phyloP scores from a whole-genome alignment of 2,797 vertebrate species.

The Paedocypris micromegethes region DNA sequence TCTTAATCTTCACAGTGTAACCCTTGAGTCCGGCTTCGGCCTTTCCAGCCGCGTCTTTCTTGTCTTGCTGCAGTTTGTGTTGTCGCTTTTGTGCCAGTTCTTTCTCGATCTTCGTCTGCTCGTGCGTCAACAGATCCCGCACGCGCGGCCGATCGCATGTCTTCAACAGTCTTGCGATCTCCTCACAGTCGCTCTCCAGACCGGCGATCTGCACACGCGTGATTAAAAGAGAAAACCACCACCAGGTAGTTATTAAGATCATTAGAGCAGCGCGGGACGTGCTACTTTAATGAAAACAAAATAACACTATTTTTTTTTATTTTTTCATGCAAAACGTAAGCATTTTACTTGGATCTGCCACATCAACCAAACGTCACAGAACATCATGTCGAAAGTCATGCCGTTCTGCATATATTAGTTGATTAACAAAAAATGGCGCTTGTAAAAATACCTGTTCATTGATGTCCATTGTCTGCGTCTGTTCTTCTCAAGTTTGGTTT shows the following conservation, averaged over 20 bases:
- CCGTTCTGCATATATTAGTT: background rate
- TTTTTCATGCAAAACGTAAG: no score
- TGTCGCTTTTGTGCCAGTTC: conserved; percentile 77
- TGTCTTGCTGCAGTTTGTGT: conserved; percentile 69
- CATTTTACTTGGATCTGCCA: no score
- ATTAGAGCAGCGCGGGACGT: background rate
- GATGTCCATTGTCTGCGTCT: conserved; percentile 43
- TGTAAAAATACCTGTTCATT: conserved; percentile 43
- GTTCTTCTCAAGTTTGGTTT: no score
- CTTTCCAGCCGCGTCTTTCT: conserved; percentile 63
- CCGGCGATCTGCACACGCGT: conserved; percentile 62
- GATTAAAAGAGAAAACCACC: background rate
- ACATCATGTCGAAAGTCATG: no score
- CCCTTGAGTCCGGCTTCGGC: conserved; percentile 55
- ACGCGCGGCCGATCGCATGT: conserved; percentile 78
- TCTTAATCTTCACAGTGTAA: conserved; percentile 93
- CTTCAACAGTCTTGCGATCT: conserved; percentile 74
- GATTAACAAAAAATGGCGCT: background rate
- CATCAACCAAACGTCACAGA: no score
- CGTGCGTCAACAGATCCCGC: conserved; percentile 73
- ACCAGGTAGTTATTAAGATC: background rate
- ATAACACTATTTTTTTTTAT: no score
- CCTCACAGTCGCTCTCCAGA: conserved; percentile 83
- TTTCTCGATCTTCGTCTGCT: conserved; percentile 82
- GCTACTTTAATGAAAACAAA: no score